phyloP scores from a whole-genome alignment of 1,140 invertebrate genomes.

The Pinna nobilis region DNA sequence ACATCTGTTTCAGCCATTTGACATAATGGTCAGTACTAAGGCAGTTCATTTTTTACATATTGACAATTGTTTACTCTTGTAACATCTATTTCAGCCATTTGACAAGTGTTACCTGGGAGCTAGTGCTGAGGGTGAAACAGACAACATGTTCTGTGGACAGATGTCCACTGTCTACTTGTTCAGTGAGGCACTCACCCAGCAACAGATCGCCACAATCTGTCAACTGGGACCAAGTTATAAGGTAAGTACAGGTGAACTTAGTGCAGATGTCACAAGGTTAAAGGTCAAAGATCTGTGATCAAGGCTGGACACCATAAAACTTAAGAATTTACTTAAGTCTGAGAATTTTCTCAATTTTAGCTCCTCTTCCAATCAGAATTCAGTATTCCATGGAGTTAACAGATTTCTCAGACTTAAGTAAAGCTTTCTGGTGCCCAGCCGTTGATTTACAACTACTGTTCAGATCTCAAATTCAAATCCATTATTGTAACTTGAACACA shows the following conservation, averaged over 20 bases:
- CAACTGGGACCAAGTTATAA: conserved; percentile 93
- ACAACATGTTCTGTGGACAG: conserved; percentile 98
- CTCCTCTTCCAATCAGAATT: neutral
- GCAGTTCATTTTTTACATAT: too few species aligned
- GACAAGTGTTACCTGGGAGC: conserved; percentile 98
- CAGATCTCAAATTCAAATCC: too few species aligned
- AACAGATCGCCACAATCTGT: conserved; percentile 84
- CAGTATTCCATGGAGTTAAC: too few species aligned
- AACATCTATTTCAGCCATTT: conserved; percentile 85
- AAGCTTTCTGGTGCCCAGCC: too few species aligned
- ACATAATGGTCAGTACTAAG: too few species aligned
- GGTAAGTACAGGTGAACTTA: conserved; percentile 81
- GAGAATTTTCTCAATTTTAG: neutral
- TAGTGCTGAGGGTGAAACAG: conserved; percentile 85
- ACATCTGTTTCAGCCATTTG: conserved; percentile 87
- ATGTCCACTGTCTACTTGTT: conserved; percentile 99
- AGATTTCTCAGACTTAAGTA: too few species aligned
- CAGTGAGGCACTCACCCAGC: conserved; percentile 95
- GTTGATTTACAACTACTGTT: too few species aligned
- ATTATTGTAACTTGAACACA: too few species aligned
- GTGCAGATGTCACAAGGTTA: too few species aligned
- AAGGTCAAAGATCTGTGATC: too few species aligned
- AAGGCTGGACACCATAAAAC: too few species aligned
- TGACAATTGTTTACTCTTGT: too few species aligned
- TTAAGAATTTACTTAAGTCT: neutral